Evolutionary conservation across 64 coral and sea anemone species (phyloP), one percentile per base, ranked within the genome.

Genomic region (Pocillopora damicornis): DNA sequence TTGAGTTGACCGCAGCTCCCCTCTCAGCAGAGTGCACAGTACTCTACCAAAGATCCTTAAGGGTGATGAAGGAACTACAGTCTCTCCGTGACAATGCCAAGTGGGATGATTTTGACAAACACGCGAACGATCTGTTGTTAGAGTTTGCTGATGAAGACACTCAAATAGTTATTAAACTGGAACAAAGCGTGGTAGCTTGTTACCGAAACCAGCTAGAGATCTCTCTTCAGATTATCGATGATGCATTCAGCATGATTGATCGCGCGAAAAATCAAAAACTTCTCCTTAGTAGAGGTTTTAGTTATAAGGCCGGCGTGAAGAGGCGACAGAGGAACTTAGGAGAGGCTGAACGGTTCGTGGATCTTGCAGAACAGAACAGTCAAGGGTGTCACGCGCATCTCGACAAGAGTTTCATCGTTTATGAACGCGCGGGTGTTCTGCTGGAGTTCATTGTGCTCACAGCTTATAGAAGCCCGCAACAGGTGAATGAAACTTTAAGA

Each of bases 81-180:
- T 59, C 15, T 10, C 78, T 13, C 35, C 91, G 91, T 61, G 91
- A 93, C 37, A 73, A 93, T 16, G 91, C 87, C 4, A 61, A 25
- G 30, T 93, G 91, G 91, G 63, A 86, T 4, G 17, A 15, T 2
- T 93, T 93, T 58, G 30, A 74, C 13, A 15, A 67, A 20, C 7
- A 18, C 15, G 79, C 79, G 51, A 35, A 25, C 22, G 42, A 35
- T 11, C 72, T 93, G 4, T 71, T 64, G 17, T 25, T 58, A 0
- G 34, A 8, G 38, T 91, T 20, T 58, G 16, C 61, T 8, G 61
- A 87, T 71, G 3, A 0, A 11, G 79, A 93, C 86, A 75, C 80
- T n/a, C 87, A 89, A 59, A 79, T 93, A 59, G 42, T 34, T 0
- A 89, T 93, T 57, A 25, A 76, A 35, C 11, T 89, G 18, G 91